These are phyloP conservation scores for Mirza zaza DNA, from an alignment of 2,113 vertebrate species.

Conservation along the genomic window DNA sequence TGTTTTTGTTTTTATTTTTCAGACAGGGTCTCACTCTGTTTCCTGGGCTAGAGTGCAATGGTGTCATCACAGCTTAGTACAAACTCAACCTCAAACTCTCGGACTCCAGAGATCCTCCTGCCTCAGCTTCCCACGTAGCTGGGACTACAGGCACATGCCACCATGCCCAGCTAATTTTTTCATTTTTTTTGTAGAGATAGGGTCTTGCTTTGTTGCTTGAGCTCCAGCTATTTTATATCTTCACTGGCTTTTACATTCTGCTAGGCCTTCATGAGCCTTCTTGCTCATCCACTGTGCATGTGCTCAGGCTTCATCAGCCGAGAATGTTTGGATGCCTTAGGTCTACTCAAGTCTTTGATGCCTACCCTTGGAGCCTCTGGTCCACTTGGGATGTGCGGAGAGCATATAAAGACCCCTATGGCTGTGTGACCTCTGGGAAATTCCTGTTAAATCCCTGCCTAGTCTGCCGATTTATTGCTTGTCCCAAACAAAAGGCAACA, in stretches of 20 bases:
- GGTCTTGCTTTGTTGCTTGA: too few species aligned
- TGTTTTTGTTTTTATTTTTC: too few species aligned
- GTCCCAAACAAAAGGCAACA: not conserved
- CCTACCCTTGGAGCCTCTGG: not conserved
- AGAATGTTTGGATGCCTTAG: not conserved
- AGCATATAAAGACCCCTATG: not conserved
- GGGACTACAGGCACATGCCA: too few species aligned
- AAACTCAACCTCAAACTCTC: too few species aligned
- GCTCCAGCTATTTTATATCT: not conserved
- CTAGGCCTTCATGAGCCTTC: not conserved
- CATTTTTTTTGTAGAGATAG: too few species aligned
- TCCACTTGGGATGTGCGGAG: not conserved
- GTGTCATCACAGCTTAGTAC: too few species aligned
- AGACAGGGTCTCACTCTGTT: too few species aligned
- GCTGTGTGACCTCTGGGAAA: not conserved
- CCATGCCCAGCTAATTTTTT: too few species aligned
- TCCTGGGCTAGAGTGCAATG: too few species aligned
- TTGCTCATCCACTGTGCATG: not conserved
- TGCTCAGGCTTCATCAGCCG: not conserved
- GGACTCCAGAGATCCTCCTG: too few species aligned
- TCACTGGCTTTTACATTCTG: not conserved
- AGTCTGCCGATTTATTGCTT: not conserved
- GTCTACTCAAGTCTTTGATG: not conserved
- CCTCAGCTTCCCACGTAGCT: too few species aligned
- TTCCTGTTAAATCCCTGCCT: not conserved